These are phyloP conservation scores for Spicauda simplicius DNA, from an alignment of 2,888 invertebrate species.

Conservation along the genomic window DNA sequence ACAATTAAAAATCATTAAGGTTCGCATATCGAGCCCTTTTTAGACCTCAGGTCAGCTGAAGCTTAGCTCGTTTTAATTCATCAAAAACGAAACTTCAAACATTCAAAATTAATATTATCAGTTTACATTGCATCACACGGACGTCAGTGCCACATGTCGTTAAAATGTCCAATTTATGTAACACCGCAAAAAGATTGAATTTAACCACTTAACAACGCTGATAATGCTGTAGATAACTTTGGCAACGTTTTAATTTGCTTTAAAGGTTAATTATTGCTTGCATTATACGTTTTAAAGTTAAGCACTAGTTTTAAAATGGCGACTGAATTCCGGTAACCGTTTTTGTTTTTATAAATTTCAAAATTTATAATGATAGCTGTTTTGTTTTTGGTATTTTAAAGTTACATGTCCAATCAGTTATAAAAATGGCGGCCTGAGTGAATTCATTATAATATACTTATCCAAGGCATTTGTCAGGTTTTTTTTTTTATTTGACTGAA, in stretches of 20 bases:
- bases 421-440: no score
- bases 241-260: conserved; percentile 20
- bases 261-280: conserved; percentile 19
- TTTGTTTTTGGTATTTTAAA: no score
- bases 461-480: no score
- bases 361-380: neutral
- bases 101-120: no score
- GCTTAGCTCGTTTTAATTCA: no score
- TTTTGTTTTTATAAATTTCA: neutral
- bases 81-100: no score
- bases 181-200: conserved; percentile 11
- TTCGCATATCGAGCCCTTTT: no score
- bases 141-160: neutral
- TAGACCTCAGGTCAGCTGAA: no score
- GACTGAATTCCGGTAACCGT: neutral
- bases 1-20: no score
- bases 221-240: conserved; percentile 22
- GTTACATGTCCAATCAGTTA: no score
- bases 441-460: no score
- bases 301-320: conserved; percentile 5
- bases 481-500: no score
- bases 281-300: conserved; percentile 3
- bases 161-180: conserved; percentile 2
- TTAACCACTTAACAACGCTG: conserved; percentile 17
- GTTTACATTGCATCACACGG: neutral